A percentile compares a stretch with the other conserved stretches of the same genome.
phyloP scores from a whole-genome alignment of 2,888 invertebrate genomes.

The Lycia hirtaria region DNA sequence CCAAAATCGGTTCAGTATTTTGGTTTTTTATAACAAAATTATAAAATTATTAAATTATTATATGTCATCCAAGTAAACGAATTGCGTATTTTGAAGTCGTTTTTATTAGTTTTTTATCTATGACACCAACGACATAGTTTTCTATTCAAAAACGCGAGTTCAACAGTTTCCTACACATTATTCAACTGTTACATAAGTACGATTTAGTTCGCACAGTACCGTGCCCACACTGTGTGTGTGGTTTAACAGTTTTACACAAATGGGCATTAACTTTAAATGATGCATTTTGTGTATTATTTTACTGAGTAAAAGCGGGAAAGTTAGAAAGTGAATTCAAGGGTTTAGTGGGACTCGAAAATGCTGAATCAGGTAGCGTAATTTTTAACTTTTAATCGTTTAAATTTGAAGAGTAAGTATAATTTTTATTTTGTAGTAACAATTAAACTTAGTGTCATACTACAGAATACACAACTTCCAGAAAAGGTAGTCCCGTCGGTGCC shows the following conservation, averaged over 20 bases:
- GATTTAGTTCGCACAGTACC: constrained; percentile 24
- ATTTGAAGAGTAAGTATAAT: too few species aligned
- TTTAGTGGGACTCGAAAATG: not conserved
- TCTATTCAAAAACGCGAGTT: constrained; percentile 16
- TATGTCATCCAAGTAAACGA: too few species aligned
- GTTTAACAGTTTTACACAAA: constrained; percentile 16
- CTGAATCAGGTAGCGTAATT: not conserved
- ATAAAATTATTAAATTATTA: too few species aligned
- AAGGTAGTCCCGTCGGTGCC: too few species aligned
- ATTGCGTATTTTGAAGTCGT: too few species aligned
- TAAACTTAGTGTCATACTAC: too few species aligned
- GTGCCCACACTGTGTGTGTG: constrained; percentile 14
- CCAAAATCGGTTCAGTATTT: too few species aligned
- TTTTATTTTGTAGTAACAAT: too few species aligned
- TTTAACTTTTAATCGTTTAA: too few species aligned
- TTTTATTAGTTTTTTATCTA: too few species aligned
- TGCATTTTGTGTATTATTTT: not conserved
- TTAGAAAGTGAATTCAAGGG: constrained; percentile 17
- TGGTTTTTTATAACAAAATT: too few species aligned
- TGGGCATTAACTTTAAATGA: constrained; percentile 18
- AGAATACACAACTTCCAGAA: too few species aligned
- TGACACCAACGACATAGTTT: constrained; percentile 17
- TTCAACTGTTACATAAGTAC: constrained; percentile 23
- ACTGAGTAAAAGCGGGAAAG: constrained; percentile 14
- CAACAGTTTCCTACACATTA: constrained; percentile 19